Conservation (phyloP, 2,888 invertebrate species). For the Rotaria sp. region DNA sequence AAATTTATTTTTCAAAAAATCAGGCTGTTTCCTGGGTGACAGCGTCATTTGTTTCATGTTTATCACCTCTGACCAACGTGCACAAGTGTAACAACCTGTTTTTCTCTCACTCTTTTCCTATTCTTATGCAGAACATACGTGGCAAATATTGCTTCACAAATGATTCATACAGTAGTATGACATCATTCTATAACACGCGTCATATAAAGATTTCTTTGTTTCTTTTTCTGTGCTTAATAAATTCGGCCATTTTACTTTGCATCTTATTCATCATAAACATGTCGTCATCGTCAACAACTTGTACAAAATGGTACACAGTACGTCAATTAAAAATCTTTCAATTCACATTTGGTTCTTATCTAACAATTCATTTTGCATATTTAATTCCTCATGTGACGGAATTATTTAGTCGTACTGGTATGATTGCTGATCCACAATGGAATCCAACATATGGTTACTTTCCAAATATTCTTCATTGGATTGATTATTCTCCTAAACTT, state of each 20-base stretch:
- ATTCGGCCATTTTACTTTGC: no score
- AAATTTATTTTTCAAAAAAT: no score
- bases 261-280: background rate
- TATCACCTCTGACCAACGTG: no score
- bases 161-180: no score
- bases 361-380: background rate
- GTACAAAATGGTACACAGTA: background rate
- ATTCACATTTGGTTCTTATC: background rate
- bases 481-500: background rate
- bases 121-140: no score
- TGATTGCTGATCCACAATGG: constrained; percentile 14
- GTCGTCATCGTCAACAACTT: background rate
- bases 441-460: background rate
- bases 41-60: no score
- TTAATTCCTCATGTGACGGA: background rate
- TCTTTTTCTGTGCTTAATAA: no score
- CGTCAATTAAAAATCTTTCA: constrained; percentile 6
- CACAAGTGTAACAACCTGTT: no score
- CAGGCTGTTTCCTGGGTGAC: no score
- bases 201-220: background rate
- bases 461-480: background rate
- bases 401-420: background rate
- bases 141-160: no score
- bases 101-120: no score
- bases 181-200: no score